Base-by-base conservation (phyloP, 2,888 invertebrate genomes). In the Beris chalybata region DNA sequence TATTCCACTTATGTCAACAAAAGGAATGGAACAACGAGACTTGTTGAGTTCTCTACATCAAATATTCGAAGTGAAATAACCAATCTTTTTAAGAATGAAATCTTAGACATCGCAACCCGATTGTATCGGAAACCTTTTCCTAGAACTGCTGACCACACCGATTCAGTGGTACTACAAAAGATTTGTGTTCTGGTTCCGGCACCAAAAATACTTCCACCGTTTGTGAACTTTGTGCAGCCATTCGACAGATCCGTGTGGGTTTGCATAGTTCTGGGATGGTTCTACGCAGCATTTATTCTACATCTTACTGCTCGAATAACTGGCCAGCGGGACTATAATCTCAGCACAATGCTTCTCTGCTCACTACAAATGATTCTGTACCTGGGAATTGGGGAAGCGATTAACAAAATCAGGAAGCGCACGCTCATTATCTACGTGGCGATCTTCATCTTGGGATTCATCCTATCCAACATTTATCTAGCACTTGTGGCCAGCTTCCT, bases 161-260 rank as follows among this genome's bases (percentile, higher is more conserved):
- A 45, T 2, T n/a, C 64, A 13, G 30, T 45, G 29, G 55, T 12
- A 4, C 12, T 12, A 13, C 54, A 54, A 55, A 1, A 9, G 1
- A 7, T 5, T 5, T 64, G 64, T 31, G 54, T 53, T 6, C 5
- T 64, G 45, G 64, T 54, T 30, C 64, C 64, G 11, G 64, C 54
- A 7, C 45, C 64, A 6, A 45, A 44, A 9, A 32, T 6, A 31
- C 32, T 64, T 6, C 55, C 64, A 13, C 9, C 12, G 1, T 55
- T 55, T 29, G 5, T 55, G 55, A 54, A 54, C 30, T 32, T 64
- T 12, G 30, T 55, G 6, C 29, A 11, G 4, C 64, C 64, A 1
- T 64, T 64, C 45, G 11, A 64, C 4, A 11, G 3, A 1, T 13
- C 9, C 7, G 64, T 64, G 2, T 64, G 64, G 64, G 2, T n/a